phyloP scores from a whole-genome alignment of 1,140 invertebrate genomes.

The Bombus picipes region DNA sequence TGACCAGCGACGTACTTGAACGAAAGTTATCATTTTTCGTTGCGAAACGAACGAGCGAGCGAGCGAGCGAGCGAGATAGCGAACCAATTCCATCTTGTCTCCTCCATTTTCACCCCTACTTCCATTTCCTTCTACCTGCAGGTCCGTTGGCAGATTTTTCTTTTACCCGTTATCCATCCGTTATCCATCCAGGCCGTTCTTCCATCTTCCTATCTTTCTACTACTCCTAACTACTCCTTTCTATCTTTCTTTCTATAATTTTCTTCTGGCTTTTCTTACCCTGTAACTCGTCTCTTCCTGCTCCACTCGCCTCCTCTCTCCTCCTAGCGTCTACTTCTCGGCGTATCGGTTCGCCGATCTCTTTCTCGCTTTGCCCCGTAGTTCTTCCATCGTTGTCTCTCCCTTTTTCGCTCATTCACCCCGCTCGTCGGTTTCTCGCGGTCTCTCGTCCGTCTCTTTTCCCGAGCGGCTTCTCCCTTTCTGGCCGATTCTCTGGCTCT shows the following conservation, averaged over 20 bases:
- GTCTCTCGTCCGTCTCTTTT: background rate
- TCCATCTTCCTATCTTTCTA: too few species aligned
- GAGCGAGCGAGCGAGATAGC: background rate
- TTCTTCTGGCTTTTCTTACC: background rate
- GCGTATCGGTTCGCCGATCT: slow-evolving; percentile 10
- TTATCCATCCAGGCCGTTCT: background rate
- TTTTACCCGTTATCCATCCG: background rate
- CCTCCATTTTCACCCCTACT: background rate
- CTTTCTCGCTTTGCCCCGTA: background rate
- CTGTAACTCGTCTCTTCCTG: background rate
- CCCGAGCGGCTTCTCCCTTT: slow-evolving; percentile 36
- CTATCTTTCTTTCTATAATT: background rate
- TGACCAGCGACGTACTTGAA: slow-evolving; percentile 66
- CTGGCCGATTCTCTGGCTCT: slow-evolving; percentile 5
- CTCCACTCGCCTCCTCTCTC: background rate
- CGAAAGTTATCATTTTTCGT: slow-evolving; percentile 72
- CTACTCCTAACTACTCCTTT: too few species aligned
- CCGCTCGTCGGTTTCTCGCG: background rate
- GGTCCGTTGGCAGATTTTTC: background rate
- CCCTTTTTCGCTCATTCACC: background rate
- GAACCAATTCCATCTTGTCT: background rate
- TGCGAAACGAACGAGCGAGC: background rate
- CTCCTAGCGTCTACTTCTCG: background rate
- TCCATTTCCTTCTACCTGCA: background rate
- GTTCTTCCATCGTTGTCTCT: background rate